A percentile compares a stretch with the other conserved stretches of the same genome.
Conservation (phyloP, 2,113 vertebrate species). For the Rousettus leschenaultii region DNA sequence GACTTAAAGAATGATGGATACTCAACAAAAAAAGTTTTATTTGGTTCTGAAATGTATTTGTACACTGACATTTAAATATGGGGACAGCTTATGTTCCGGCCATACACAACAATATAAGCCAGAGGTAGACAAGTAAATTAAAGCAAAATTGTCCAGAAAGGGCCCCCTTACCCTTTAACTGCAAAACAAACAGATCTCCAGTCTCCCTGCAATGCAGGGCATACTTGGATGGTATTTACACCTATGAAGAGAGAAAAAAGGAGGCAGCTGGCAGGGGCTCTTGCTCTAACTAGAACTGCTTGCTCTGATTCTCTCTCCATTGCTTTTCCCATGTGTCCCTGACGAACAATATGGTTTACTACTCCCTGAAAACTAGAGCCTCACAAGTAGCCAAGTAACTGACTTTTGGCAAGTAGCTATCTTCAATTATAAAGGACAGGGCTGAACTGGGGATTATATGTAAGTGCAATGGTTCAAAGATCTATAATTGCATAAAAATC, state of each 20-base stretch:
- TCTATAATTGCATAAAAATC: background rate
- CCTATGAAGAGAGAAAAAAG: constrained; percentile 73
- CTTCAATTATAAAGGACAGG: background rate
- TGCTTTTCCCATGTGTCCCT: constrained; percentile 54
- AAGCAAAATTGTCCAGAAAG: constrained; percentile 73
- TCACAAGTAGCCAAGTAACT: background rate
- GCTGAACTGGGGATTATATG: background rate
- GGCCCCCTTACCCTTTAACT: constrained; percentile 76
- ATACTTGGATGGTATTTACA: constrained; percentile 74
- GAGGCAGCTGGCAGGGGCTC: constrained; percentile 75
- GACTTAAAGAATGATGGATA: constrained; percentile 65
- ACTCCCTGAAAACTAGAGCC: constrained; percentile 49
- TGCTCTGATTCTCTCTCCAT: constrained; percentile 66
- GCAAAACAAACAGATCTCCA: constrained; percentile 75
- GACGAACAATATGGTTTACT: constrained; percentile 29
- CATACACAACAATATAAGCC: constrained; percentile 66
- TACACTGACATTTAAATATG: constrained; percentile 63
- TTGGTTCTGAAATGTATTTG: constrained; percentile 68
- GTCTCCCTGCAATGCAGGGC: constrained; percentile 76
- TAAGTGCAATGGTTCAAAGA: constrained; percentile 4
- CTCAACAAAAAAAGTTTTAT: constrained; percentile 56
- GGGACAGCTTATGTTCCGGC: constrained; percentile 62
- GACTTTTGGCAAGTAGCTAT: background rate
- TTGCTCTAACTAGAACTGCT: constrained; percentile 66
- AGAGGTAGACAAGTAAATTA: constrained; percentile 70